Evolutionary conservation across 2,113 vertebrate genomes (phyloP), one percentile per base, ranked within the genome.

Genomic region (Mungos mungo): DNA sequence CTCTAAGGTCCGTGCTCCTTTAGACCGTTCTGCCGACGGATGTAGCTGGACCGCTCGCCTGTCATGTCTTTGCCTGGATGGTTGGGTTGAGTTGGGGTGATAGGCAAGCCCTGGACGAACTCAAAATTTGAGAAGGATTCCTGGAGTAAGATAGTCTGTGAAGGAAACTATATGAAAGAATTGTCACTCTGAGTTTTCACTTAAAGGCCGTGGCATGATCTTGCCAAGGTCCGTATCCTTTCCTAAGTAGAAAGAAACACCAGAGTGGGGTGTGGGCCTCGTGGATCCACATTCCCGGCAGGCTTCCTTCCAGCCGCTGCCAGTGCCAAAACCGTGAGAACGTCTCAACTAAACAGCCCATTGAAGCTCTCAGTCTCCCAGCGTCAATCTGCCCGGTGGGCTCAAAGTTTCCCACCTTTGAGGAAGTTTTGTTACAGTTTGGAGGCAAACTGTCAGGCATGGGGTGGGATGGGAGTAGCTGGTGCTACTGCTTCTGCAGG

Each of bases 1-100:
- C 76, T 6, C 18, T 5, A 8, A 74, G 23, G 3, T 16, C 21
- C 0, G 0, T 27, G 18, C 23, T 90, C 52, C 9, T 19, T 47
- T 41, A 41, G 65, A 16, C 38, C 16, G 7, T 25, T 50, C 69
- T 6, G 91, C 63, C 35, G 71, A 66, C 47, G 9, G 5, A 69
- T 29, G 71, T 29, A 18, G 2, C 29, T 41, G 38, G 54, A 38
- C 89, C 72, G 45, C 45, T 38, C 38, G n/a, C 15, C 31, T 47
- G 5, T 19, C 3, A 2, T 50, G 50, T 31, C 41, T 71, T 35
- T 57, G 31, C 4, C 63, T 66, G 29, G 41, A 1, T 25, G 29
- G 33, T 29, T 77, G 13, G 45, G 23, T 76, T 71, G 66, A 69
- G 27, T 29, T 54, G 65, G 69, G 23, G 5, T 38, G 31, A 60